Percentiles rank a stretch among this genome's conserved stretches.
Evolutionary conservation across 2,113 vertebrate genomes (phyloP).

Genomic region (Fregetta grallaria): DNA sequence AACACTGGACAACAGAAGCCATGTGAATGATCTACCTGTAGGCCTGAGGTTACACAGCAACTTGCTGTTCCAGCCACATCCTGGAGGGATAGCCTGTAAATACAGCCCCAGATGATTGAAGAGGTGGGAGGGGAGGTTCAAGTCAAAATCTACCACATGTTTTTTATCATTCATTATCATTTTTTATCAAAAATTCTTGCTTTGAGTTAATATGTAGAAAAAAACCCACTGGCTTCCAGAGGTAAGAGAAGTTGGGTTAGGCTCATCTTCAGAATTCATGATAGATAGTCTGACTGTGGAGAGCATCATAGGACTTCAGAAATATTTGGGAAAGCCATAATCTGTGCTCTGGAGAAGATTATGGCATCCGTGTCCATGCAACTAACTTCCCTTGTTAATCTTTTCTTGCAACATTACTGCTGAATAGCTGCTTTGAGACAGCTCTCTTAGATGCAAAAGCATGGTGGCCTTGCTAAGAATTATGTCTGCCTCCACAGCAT

Average conservation of each 20-base stretch:
- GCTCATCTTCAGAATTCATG: not conserved
- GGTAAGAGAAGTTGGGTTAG: not conserved
- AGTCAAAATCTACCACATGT: not conserved
- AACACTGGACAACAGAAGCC: not conserved
- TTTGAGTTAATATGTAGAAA: not conserved
- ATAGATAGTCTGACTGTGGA: not conserved
- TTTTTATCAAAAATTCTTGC: not conserved
- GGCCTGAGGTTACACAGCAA: not conserved
- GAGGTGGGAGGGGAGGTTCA: accelerated
- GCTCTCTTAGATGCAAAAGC: not conserved
- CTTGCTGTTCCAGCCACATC: not conserved
- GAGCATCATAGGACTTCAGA: not conserved
- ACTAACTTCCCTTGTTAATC: not conserved
- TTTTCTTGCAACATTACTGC: not conserved
- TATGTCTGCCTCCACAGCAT: not conserved
- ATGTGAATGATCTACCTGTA: not conserved
- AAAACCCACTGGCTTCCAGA: not conserved
- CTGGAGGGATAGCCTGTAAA: not conserved
- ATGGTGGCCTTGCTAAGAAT: not conserved
- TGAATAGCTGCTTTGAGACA: not conserved
- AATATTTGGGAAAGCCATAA: not conserved
- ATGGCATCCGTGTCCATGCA: not conserved
- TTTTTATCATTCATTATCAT: not conserved
- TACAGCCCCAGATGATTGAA: not conserved
- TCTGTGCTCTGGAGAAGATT: not conserved